Percentiles rank a stretch among this genome's conserved stretches.
These are phyloP conservation scores for Plebejus anna DNA, from an alignment of 2,888 invertebrate species.

Conservation along the genomic window DNA sequence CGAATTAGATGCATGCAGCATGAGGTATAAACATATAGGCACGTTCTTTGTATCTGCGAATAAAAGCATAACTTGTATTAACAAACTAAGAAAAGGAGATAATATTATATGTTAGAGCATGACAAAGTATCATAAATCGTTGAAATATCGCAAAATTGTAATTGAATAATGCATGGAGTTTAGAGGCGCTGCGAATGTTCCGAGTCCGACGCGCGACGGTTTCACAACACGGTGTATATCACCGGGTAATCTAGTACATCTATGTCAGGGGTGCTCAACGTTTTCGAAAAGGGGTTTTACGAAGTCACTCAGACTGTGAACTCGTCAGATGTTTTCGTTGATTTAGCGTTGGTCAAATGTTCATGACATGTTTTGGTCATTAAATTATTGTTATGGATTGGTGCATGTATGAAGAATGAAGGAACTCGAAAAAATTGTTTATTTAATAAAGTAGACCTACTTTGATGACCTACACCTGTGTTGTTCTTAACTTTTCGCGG, in stretches of 20 bases:
- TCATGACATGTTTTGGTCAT: too few relatives aligned
- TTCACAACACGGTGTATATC: constrained; percentile 21
- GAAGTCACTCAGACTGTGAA: too few relatives aligned
- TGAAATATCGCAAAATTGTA: constrained; percentile 13
- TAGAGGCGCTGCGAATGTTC: constrained; percentile 4
- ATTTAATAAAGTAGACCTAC: too few relatives aligned
- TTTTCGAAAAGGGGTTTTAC: background rate
- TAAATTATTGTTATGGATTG: too few relatives aligned
- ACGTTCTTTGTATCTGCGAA: background rate
- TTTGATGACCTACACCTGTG: too few relatives aligned
- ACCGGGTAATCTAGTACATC: constrained; percentile 18
- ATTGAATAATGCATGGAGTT: constrained; percentile 21
- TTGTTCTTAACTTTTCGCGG: too few relatives aligned
- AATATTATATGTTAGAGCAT: background rate
- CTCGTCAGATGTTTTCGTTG: too few relatives aligned
- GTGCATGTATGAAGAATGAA: too few relatives aligned
- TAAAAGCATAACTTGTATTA: background rate
- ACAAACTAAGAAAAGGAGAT: background rate
- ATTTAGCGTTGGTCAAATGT: too few relatives aligned
- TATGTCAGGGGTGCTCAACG: constrained; percentile 2
- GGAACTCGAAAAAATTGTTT: too few relatives aligned
- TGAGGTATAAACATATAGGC: background rate
- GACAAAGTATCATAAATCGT: constrained; percentile 3
- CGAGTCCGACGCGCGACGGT: background rate
- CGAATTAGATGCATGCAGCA: too few relatives aligned